Evolutionary conservation across 2,797 vertebrate species (phyloP).

Genomic region (Miichthys miiuy): DNA sequence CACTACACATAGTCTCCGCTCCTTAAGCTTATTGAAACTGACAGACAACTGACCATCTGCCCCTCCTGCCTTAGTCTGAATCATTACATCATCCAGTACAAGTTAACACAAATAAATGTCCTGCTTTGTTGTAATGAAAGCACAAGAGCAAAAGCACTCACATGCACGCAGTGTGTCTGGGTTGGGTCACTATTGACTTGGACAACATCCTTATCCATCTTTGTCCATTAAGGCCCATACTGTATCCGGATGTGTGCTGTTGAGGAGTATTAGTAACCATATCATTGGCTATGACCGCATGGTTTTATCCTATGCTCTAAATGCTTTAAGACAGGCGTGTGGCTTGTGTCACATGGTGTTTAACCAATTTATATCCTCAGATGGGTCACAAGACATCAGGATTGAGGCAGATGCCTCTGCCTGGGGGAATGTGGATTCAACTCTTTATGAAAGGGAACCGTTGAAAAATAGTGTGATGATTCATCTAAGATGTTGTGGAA

Average conservation of each 20-base stretch:
- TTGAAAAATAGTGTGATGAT: constrained; percentile 1
- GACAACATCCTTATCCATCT: constrained; percentile 69
- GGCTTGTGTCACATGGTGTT: constrained; percentile 72
- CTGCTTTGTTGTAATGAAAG: constrained; percentile 33
- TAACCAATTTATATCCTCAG: constrained; percentile 53
- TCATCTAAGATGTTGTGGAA: background rate
- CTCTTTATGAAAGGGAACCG: constrained; percentile 2
- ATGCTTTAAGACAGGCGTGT: constrained; percentile 70
- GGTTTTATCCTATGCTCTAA: constrained; percentile 59
- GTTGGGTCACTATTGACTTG: constrained; percentile 56
- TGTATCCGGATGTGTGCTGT: constrained; percentile 71
- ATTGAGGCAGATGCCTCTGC: constrained; percentile 47
- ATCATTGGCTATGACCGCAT: constrained; percentile 66
- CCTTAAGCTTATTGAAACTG: constrained; percentile 45
- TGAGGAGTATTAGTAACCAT: constrained; percentile 62
- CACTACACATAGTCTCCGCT: constrained; percentile 22
- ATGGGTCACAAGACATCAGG: constrained; percentile 57
- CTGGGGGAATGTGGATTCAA: constrained; percentile 6
- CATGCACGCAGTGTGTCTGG: constrained; percentile 45
- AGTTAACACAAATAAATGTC: constrained; percentile 49
- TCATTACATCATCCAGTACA: constrained; percentile 52
- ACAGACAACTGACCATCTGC: constrained; percentile 54
- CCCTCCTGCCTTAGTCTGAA: constrained; percentile 3
- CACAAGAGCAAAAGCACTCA: constrained; percentile 18
- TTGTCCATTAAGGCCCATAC: constrained; percentile 68